phyloP scores from a whole-genome alignment of 2,113 vertebrate species.

The Rhea americana region DNA sequence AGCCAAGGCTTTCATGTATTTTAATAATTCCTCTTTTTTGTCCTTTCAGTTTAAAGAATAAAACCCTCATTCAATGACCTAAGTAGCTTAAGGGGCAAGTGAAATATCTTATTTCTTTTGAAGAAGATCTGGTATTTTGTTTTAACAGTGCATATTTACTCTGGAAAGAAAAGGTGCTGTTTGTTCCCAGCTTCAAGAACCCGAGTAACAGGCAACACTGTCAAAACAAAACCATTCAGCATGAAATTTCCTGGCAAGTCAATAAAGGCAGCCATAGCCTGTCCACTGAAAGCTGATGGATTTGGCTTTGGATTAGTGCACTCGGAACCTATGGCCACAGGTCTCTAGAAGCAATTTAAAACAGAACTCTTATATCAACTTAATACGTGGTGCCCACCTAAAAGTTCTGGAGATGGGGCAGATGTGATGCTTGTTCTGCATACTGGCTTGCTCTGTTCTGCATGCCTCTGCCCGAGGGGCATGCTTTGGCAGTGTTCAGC shows the following conservation, averaged over 20 bases:
- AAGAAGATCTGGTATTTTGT: background rate
- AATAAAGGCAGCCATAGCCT: background rate
- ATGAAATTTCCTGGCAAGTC: background rate
- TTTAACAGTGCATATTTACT: background rate
- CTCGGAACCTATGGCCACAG: fast-evolving
- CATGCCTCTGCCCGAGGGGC: too few relatives aligned
- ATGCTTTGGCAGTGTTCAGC: background rate
- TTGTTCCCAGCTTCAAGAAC: background rate
- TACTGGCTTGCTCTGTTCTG: background rate
- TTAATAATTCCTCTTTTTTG: constrained; percentile 15
- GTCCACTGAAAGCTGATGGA: background rate
- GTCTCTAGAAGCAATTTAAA: background rate
- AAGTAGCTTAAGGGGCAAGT: constrained; percentile 3
- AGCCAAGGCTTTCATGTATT: background rate
- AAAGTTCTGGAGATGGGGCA: background rate
- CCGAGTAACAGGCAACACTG: background rate
- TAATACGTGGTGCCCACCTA: fast-evolving
- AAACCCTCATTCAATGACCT: background rate
- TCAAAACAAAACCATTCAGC: background rate
- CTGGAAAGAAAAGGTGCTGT: background rate
- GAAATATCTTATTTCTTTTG: background rate
- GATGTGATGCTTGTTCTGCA: background rate
- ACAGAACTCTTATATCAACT: too few relatives aligned
- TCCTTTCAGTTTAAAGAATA: background rate
- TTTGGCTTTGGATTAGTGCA: background rate